Evolutionary conservation across 1,140 invertebrate genomes (phyloP).

Genomic region (Aculops lycopersici): DNA sequence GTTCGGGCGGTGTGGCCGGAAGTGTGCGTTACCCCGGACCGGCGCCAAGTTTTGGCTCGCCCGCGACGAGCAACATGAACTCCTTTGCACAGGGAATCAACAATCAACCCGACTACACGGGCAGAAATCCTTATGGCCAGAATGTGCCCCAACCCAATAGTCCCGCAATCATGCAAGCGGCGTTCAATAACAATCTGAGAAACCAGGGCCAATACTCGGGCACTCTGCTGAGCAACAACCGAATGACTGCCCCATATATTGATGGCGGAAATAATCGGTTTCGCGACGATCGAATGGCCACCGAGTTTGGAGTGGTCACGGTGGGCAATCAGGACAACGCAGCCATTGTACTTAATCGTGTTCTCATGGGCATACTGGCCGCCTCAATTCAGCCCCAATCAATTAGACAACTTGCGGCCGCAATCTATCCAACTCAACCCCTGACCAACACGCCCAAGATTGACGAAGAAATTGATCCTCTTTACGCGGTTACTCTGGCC

Average conservation of each 20-base stretch:
- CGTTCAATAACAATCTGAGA: no score
- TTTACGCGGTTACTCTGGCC: slow-evolving; percentile 5
- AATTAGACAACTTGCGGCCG: background rate
- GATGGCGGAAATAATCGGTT: background rate
- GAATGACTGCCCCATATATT: background rate
- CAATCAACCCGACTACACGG: background rate
- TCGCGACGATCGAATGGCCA: background rate
- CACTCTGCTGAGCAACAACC: background rate
- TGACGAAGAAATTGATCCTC: slow-evolving; percentile 4
- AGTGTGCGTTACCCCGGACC: no score
- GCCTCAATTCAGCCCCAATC: background rate
- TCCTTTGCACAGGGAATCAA: background rate
- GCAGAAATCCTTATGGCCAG: background rate
- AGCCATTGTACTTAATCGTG: background rate
- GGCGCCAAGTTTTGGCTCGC: background rate
- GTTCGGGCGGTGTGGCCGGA: background rate
- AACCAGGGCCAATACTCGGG: background rate
- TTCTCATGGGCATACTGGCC: background rate
- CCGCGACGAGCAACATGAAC: background rate
- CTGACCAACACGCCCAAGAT: background rate
- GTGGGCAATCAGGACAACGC: background rate
- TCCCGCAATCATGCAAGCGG: no score
- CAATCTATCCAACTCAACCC: background rate
- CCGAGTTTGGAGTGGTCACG: background rate
- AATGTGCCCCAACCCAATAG: no score